Evolutionary conservation across 2,113 vertebrate species (phyloP).

Genomic region (Ptilorrhoa leucosticta): DNA sequence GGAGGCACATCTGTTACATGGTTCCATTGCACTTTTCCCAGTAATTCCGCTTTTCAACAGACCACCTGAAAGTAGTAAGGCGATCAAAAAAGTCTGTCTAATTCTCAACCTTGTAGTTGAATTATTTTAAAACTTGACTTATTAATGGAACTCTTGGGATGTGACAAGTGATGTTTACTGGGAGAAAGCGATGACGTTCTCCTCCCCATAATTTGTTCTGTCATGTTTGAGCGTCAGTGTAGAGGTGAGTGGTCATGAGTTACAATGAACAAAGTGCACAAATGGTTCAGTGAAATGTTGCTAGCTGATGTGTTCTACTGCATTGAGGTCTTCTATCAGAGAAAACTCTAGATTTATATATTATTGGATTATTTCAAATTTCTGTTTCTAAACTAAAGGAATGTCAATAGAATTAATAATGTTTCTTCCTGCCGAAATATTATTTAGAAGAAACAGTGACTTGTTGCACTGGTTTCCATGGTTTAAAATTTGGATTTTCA

Average conservation of each 20-base stretch:
- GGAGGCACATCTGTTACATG: neutral
- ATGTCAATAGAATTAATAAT: neutral
- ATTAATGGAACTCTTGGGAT: neutral
- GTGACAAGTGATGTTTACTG: neutral
- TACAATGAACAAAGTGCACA: neutral
- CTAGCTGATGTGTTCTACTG: neutral
- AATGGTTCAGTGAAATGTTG: neutral
- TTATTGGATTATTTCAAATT: neutral
- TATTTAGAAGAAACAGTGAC: neutral
- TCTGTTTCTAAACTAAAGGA: neutral
- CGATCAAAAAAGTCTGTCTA: neutral
- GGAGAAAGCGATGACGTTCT: fast-evolving
- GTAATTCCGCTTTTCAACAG: neutral
- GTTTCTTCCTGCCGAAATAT: neutral
- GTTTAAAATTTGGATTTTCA: neutral
- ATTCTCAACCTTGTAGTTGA: neutral
- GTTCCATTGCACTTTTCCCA: neutral
- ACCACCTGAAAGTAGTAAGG: neutral
- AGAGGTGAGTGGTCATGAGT: neutral
- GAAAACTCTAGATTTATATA: neutral
- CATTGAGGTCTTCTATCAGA: neutral
- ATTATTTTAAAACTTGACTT: neutral
- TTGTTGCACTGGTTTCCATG: neutral
- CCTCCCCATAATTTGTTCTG: neutral
- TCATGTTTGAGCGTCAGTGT: neutral